Conservation (phyloP, 2,797 vertebrate genomes). For the Caiman crocodilus region DNA sequence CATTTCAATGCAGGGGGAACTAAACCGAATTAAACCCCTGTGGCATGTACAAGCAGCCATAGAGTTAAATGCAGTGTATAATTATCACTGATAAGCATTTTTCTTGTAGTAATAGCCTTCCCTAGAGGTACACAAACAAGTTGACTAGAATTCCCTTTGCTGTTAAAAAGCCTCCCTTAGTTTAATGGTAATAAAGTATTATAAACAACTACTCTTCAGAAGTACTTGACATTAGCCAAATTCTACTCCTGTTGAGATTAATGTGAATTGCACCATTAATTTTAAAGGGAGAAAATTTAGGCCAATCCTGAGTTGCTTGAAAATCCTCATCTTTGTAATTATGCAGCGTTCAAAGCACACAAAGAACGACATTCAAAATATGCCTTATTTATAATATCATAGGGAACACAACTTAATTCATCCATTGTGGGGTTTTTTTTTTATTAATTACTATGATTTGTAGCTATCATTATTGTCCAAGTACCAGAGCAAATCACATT, state of each 20-base stretch:
- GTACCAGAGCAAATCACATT: not conserved
- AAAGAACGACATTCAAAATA: constrained; percentile 17
- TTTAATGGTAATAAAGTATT: constrained; percentile 6
- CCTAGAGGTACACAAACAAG: constrained; percentile 1
- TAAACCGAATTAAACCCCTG: no score
- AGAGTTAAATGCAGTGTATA: constrained; percentile 15
- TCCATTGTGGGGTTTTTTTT: not conserved
- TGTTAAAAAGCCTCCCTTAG: not conserved
- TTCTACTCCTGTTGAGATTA: not conserved
- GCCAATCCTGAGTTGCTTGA: not conserved
- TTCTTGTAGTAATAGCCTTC: not conserved
- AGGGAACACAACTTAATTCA: constrained; percentile 22
- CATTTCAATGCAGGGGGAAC: no score
- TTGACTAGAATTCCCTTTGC: constrained; percentile 11
- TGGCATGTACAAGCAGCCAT: no score
- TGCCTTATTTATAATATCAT: not conserved
- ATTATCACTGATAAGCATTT: not conserved
- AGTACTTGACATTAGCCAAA: not conserved
- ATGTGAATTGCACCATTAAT: not conserved
- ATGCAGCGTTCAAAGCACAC: constrained; percentile 10
- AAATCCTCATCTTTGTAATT: not conserved
- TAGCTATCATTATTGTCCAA: constrained; percentile 8
- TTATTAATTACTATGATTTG: not conserved
- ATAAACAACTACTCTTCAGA: constrained; percentile 6
- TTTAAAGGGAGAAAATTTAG: not conserved